These are phyloP conservation scores for Chionoecetes opilio DNA, from an alignment of 1,140 invertebrate species.

Conservation along the genomic window DNA sequence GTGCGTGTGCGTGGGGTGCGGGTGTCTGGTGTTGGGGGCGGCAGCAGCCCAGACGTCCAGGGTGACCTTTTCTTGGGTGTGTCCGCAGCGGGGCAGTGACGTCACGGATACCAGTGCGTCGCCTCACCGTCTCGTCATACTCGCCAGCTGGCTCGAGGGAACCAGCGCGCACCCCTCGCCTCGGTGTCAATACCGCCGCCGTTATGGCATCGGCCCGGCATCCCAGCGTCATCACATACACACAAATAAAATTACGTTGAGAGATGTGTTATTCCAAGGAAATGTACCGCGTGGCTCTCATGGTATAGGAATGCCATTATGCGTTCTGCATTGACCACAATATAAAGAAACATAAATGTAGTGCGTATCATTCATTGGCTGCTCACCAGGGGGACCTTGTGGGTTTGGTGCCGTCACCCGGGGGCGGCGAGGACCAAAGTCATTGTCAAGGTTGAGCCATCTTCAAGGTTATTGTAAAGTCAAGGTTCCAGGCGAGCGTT, in stretches of 20 bases:
- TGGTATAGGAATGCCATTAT: too few relatives aligned
- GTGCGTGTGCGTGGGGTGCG: neutral
- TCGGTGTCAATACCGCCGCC: neutral
- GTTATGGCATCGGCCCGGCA: neutral
- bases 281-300: too few relatives aligned
- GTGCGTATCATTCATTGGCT: neutral
- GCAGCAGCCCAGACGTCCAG: slow-evolving; percentile 4
- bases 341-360: too few relatives aligned
- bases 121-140: slow-evolving; percentile 5
- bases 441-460: slow-evolving; percentile 8
- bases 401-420: neutral
- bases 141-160: slow-evolving; percentile 13
- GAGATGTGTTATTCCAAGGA: neutral
- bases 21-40: neutral
- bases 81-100: neutral
- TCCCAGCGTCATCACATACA: neutral
- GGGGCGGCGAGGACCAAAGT: neutral
- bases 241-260: neutral
- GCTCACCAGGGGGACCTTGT: neutral
- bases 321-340: too few relatives aligned
- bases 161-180: neutral
- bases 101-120: slow-evolving; percentile 16
- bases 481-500: neutral
- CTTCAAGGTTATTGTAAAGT: slow-evolving; percentile 14
- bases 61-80: slow-evolving; percentile 17